A percentile compares a stretch with the other conserved stretches of the same genome.
These are phyloP conservation scores for Meandrina meandrites DNA, from an alignment of 92 coral and sea anemone species.

Conservation along the genomic window DNA sequence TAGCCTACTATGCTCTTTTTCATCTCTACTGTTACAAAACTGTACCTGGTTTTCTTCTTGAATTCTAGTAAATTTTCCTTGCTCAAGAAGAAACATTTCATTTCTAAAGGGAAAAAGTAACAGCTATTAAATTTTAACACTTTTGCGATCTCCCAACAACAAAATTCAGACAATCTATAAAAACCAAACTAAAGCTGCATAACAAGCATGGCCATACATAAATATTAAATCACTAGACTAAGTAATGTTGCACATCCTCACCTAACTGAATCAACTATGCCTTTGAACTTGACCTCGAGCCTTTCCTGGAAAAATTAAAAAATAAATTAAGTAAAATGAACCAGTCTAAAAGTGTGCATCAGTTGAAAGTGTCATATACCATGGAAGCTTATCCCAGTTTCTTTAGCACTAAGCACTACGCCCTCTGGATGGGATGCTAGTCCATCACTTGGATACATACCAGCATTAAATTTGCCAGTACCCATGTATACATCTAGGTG, in stretches of 20 bases:
- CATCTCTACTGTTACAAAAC: neutral
- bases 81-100: constrained; percentile 96
- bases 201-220: neutral
- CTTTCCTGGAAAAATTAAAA: constrained; percentile 71
- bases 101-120: constrained; percentile 54
- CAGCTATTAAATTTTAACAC: neutral
- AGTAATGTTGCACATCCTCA: constrained; percentile 8
- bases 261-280: constrained; percentile 86
- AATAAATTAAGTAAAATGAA: neutral
- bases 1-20: neutral
- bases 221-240: too few relatives aligned
- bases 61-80: constrained; percentile 89
- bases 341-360: too few relatives aligned
- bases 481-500: neutral
- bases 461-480: neutral
- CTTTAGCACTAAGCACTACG: too few relatives aligned
- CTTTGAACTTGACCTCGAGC: constrained; percentile 82
- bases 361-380: too few relatives aligned
- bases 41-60: constrained; percentile 86
- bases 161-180: neutral
- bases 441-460: too few relatives aligned
- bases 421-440: too few relatives aligned
- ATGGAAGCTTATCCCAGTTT: too few relatives aligned
- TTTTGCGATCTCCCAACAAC: neutral
- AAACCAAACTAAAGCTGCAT: neutral